These are phyloP conservation scores for Synergus gifuensis DNA, from an alignment of 2,888 invertebrate species.

Conservation along the genomic window DNA sequence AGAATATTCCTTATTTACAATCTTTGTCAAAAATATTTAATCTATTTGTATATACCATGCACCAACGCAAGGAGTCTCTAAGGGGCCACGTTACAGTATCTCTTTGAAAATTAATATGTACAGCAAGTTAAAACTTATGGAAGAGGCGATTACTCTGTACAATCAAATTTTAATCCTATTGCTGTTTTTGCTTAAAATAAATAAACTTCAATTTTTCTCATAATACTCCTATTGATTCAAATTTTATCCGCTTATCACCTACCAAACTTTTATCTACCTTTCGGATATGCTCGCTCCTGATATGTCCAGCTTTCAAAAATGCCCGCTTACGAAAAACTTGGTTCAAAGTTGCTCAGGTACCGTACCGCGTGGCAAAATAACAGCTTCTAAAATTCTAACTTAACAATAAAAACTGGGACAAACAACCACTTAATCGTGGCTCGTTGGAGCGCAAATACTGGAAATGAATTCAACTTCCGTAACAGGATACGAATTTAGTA, in stretches of 20 bases:
- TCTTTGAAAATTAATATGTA: slow-evolving; percentile 58
- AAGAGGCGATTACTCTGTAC: slow-evolving; percentile 68
- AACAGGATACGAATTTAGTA: slow-evolving; percentile 70
- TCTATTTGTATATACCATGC: slow-evolving; percentile 38
- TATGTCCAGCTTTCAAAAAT: slow-evolving; percentile 65
- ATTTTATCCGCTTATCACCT: neutral
- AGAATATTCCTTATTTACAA: too few relatives aligned
- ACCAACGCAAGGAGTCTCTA: slow-evolving; percentile 27
- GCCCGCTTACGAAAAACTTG: slow-evolving; percentile 62
- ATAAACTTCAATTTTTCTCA: neutral
- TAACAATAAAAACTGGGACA: slow-evolving; percentile 24
- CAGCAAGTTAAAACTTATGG: slow-evolving; percentile 64
- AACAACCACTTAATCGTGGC: slow-evolving; percentile 22
- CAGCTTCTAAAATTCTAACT: slow-evolving; percentile 23
- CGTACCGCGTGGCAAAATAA: slow-evolving; percentile 65
- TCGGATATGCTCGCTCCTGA: slow-evolving; percentile 72
- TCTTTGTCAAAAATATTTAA: neutral
- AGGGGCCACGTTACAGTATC: slow-evolving; percentile 16
- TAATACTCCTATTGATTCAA: neutral
- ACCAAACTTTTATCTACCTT: slow-evolving; percentile 46
- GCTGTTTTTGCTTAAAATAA: slow-evolving; percentile 70
- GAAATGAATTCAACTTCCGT: slow-evolving; percentile 57
- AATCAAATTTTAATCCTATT: slow-evolving; percentile 53
- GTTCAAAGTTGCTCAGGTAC: slow-evolving; percentile 70
- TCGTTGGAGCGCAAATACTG: slow-evolving; percentile 65